Evolutionary conservation across 2,888 invertebrate species (phyloP).

Genomic region (Phytoseiulus persimilis): DNA sequence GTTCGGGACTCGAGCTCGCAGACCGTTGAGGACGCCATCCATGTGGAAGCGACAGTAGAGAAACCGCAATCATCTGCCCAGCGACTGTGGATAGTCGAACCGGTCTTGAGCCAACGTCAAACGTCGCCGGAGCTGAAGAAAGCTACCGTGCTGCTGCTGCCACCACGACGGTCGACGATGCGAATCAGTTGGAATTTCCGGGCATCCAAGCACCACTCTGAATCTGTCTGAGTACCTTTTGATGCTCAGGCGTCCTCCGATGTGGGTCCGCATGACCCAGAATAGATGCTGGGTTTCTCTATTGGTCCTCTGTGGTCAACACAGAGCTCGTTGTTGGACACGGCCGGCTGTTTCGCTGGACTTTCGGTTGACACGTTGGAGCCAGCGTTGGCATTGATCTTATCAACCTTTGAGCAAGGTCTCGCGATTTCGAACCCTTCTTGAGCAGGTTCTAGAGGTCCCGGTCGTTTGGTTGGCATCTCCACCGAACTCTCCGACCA

Average conservation of each 20-base stretch:
- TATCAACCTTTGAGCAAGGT: not conserved
- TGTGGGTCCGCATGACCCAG: not conserved
- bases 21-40: not conserved
- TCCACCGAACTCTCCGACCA: not conserved
- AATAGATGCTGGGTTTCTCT: not conserved
- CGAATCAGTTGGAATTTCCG: not conserved
- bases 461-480: not conserved
- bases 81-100: not conserved
- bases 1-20: not conserved
- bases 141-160: not conserved
- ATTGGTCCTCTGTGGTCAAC: not conserved
- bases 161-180: not conserved
- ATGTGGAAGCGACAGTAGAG: not conserved
- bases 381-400: not conserved
- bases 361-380: not conserved
- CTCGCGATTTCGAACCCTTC: not conserved
- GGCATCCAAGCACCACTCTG: not conserved
- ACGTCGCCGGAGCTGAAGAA: not conserved
- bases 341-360: not conserved
- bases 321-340: not conserved
- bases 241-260: not conserved
- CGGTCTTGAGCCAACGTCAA: no score
- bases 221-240: not conserved
- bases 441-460: not conserved
- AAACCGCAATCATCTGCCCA: not conserved